Evolutionary conservation across 2,797 vertebrate genomes (phyloP).

Genomic region (Gobionotothen gibberifrons): DNA sequence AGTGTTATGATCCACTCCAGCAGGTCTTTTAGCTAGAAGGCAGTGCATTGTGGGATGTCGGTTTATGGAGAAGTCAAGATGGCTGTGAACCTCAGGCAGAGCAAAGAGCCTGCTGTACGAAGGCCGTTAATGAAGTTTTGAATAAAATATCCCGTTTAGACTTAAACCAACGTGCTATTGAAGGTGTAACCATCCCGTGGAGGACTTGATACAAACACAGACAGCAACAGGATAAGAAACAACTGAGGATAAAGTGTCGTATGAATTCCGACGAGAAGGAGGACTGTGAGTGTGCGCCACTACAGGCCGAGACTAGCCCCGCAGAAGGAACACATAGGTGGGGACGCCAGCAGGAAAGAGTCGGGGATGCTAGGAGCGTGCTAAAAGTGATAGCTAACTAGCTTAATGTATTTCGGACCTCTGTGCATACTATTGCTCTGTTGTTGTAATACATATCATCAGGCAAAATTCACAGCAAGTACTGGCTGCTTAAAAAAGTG

Average conservation of each 20-base stretch:
- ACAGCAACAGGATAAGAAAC: conserved; percentile 67
- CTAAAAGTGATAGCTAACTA: conserved; percentile 21
- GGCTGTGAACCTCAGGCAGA: conserved; percentile 75
- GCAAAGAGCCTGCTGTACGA: conserved; percentile 63
- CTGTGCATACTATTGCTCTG: neutral
- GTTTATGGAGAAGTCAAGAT: conserved; percentile 81
- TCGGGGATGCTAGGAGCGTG: conserved; percentile 30
- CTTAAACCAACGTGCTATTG: conserved; percentile 12
- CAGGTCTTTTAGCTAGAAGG: conserved; percentile 27
- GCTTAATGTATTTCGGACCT: conserved; percentile 21
- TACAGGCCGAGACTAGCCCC: conserved; percentile 83
- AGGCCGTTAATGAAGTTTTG: conserved; percentile 80
- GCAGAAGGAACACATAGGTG: conserved; percentile 78
- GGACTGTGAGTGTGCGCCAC: conserved; percentile 87
- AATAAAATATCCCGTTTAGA: conserved; percentile 12
- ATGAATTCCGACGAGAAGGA: conserved; percentile 87
- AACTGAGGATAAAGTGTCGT: conserved; percentile 82
- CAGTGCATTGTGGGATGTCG: conserved; percentile 79
- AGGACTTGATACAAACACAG: conserved; percentile 51
- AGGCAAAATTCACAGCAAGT: neutral
- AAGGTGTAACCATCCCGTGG: conserved; percentile 31
- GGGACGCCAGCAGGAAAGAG: conserved; percentile 62
- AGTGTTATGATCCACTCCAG: conserved; percentile 38
- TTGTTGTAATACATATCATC: neutral
- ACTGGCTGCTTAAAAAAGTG: neutral